Conservation (phyloP, 2,797 vertebrate genomes). For the Brotula barbata region DNA sequence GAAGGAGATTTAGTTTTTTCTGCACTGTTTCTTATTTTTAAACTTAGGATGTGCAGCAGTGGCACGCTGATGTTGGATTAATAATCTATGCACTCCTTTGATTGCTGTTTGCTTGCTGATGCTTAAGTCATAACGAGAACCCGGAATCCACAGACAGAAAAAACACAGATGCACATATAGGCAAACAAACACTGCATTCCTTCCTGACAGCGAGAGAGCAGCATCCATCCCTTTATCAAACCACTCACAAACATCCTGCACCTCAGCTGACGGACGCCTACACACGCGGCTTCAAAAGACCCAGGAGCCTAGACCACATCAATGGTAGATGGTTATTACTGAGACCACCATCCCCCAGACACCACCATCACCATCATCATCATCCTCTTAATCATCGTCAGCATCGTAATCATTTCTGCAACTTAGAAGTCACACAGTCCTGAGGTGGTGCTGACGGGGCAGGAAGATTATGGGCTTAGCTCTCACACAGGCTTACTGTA, state of each 20-base stretch:
- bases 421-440: conserved; percentile 18
- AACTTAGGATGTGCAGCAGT: no score
- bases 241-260: conserved; percentile 7
- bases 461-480: conserved; percentile 52
- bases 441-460: conserved; percentile 57
- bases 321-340: conserved; percentile 33
- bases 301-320: conserved; percentile 38
- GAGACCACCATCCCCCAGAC: conserved; percentile 7
- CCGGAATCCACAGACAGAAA: no score
- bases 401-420: conserved; percentile 11
- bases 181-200: neutral
- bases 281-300: conserved; percentile 37
- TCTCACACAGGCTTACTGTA: conserved; percentile 3
- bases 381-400: conserved; percentile 7
- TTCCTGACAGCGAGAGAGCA: neutral
- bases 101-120: no score
- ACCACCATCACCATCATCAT: neutral
- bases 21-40: no score
- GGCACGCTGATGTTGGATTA: no score
- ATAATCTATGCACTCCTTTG: no score
- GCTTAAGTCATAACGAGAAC: no score
- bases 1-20: no score
- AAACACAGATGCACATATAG: neutral
- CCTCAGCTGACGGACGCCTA: conserved; percentile 17
- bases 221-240: conserved; percentile 17